Evolutionary conservation across 2,888 invertebrate species (phyloP).

Genomic region (Leucoptera coffeella): DNA sequence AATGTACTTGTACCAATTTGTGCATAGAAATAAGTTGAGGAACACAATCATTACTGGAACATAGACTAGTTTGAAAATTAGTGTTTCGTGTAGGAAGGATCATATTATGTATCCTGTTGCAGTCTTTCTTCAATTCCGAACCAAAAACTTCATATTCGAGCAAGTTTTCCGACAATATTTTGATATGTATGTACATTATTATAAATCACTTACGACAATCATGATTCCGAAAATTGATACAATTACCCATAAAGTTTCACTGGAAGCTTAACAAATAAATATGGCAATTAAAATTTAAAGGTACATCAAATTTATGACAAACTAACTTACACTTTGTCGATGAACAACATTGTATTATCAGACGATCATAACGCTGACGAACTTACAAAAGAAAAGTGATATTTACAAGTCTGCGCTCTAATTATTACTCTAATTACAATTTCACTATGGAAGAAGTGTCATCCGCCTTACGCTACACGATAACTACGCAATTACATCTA

Average conservation of each 20-base stretch:
- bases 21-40: too few relatives aligned
- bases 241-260: slow-evolving; percentile 10
- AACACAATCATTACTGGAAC: too few relatives aligned
- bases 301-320: slow-evolving; percentile 18
- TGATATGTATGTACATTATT: slow-evolving; percentile 24
- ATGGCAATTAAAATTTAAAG: slow-evolving; percentile 44
- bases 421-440: slow-evolving; percentile 11
- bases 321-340: slow-evolving; percentile 40
- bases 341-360: too few relatives aligned
- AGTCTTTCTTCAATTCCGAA: slow-evolving; percentile 50
- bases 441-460: slow-evolving; percentile 49
- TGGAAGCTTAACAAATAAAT: slow-evolving; percentile 44
- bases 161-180: slow-evolving; percentile 8
- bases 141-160: slow-evolving; percentile 8
- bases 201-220: slow-evolving; percentile 6
- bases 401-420: slow-evolving; percentile 36
- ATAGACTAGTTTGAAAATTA: too few relatives aligned
- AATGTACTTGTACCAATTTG: too few relatives aligned
- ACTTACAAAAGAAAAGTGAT: slow-evolving; percentile 31
- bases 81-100: too few relatives aligned
- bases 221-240: slow-evolving; percentile 19
- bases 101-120: slow-evolving; percentile 22
- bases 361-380: slow-evolving; percentile 26
- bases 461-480: slow-evolving; percentile 24
- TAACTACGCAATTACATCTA: slow-evolving; percentile 23